These are phyloP conservation scores for Mellilla xanthometata DNA, from an alignment of 2,888 invertebrate species.

Conservation along the genomic window DNA sequence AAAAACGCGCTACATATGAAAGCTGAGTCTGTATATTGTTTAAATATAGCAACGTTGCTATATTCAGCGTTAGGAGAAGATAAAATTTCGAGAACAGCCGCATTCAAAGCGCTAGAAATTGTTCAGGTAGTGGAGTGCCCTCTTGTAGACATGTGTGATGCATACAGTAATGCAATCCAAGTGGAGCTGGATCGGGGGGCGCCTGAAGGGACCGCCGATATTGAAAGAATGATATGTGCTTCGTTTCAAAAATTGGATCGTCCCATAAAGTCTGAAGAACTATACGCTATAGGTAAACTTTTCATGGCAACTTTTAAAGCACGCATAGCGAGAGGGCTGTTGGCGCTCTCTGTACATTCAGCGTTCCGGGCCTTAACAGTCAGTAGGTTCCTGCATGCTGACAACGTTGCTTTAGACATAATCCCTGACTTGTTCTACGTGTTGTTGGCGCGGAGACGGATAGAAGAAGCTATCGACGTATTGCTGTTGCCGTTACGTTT, in stretches of 20 bases:
- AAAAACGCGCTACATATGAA: slow-evolving; percentile 43
- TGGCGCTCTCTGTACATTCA: slow-evolving; percentile 56
- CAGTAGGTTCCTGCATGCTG: slow-evolving; percentile 66
- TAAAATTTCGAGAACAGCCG: slow-evolving; percentile 49
- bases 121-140: slow-evolving; percentile 60
- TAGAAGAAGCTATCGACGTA: slow-evolving; percentile 76
- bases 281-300: slow-evolving; percentile 69
- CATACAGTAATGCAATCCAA: slow-evolving; percentile 70
- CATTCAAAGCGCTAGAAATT: slow-evolving; percentile 55
- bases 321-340: slow-evolving; percentile 55
- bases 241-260: slow-evolving; percentile 50
- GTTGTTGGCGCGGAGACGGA: slow-evolving; percentile 63
- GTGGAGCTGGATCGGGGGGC: slow-evolving; percentile 67
- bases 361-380: slow-evolving; percentile 67
- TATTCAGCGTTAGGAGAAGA: slow-evolving; percentile 59
- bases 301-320: slow-evolving; percentile 69
- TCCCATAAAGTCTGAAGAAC: slow-evolving; percentile 65
- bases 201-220: slow-evolving; percentile 52
- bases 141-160: slow-evolving; percentile 66
- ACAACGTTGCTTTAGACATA: slow-evolving; percentile 63
- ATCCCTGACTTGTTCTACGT: slow-evolving; percentile 72
- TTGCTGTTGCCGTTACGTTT: slow-evolving; percentile 55
- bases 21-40: slow-evolving; percentile 62
- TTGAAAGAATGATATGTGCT: slow-evolving; percentile 57
- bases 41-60: slow-evolving; percentile 62